A percentile compares a stretch with the other conserved stretches of the same genome.
These are phyloP conservation scores for Drosophila nigritarsus DNA, from an alignment of 2,888 invertebrate genomes.

Conservation along the genomic window DNA sequence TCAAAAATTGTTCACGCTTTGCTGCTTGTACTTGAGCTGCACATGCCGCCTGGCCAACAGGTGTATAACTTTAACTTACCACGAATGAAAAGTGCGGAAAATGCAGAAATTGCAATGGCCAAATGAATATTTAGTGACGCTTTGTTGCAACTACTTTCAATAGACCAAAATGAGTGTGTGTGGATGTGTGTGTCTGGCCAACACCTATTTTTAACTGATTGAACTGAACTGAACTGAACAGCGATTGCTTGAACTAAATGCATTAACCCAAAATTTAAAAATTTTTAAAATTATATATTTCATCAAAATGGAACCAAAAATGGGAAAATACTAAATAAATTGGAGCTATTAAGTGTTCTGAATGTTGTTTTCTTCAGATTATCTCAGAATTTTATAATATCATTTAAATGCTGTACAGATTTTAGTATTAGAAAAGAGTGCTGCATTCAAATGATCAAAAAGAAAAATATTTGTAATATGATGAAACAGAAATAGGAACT, in stretches of 20 bases:
- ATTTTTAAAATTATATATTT: conserved; percentile 32
- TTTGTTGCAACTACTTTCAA: conserved; percentile 51
- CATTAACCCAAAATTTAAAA: background rate
- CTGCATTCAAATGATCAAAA: background rate
- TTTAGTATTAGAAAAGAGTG: background rate
- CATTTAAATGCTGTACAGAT: background rate
- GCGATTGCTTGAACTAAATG: background rate
- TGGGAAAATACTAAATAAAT: background rate
- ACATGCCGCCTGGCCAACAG: conserved; percentile 18
- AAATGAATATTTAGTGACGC: conserved; percentile 69
- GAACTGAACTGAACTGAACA: background rate
- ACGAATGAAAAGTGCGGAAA: background rate
- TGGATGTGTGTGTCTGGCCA: conserved; percentile 10
- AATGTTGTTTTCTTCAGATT: background rate
- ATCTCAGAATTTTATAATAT: background rate
- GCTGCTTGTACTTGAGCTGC: conserved; percentile 58
- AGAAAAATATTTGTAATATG: accelerated
- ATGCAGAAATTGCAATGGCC: conserved; percentile 9
- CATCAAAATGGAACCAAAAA: background rate
- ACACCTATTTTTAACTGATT: conserved; percentile 26
- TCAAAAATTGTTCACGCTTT: conserved; percentile 67
- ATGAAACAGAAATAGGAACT: background rate
- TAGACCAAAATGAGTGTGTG: conserved; percentile 42
- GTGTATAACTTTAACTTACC: conserved; percentile 10
- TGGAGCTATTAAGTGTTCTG: background rate